A percentile compares a stretch with the other conserved stretches of the same genome.
phyloP scores from a whole-genome alignment of 2,113 vertebrate genomes.

The Erpornis zantholeuca region DNA sequence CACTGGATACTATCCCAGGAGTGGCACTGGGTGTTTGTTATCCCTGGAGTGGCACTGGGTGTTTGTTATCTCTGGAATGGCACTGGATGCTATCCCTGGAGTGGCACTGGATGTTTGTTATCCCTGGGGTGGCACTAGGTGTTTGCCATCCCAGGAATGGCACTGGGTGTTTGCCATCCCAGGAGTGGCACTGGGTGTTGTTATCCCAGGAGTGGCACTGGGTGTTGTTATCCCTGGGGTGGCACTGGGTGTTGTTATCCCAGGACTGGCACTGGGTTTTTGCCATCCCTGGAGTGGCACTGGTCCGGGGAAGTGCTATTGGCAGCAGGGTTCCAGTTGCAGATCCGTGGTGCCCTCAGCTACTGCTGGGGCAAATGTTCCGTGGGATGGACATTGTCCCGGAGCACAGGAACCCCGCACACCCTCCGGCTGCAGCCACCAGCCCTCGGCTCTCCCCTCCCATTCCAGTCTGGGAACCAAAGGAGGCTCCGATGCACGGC shows the following conservation, averaged over 20 bases:
- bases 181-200: background rate
- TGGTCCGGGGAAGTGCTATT: background rate
- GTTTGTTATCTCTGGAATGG: accelerated
- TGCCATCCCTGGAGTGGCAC: background rate
- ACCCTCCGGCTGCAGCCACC: background rate
- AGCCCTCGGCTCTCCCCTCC: background rate
- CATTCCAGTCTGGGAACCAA: background rate
- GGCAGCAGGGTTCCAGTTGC: background rate
- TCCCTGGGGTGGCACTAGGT: background rate
- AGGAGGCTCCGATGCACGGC: background rate
- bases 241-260: no score
- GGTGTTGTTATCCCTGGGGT: no score
- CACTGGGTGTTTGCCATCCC: background rate
- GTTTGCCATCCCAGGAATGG: no score
- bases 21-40: background rate
- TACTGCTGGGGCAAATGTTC: background rate
- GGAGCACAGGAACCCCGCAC: background rate
- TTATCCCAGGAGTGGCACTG: no score
- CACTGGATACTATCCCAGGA: background rate
- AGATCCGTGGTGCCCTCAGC: background rate
- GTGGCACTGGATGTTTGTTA: background rate
- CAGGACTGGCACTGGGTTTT: background rate
- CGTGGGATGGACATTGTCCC: background rate
- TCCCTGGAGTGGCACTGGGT: background rate
- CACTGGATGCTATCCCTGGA: background rate